These are phyloP conservation scores for Lampris incognitus DNA, from an alignment of 2,113 vertebrate species.

Conservation along the genomic window DNA sequence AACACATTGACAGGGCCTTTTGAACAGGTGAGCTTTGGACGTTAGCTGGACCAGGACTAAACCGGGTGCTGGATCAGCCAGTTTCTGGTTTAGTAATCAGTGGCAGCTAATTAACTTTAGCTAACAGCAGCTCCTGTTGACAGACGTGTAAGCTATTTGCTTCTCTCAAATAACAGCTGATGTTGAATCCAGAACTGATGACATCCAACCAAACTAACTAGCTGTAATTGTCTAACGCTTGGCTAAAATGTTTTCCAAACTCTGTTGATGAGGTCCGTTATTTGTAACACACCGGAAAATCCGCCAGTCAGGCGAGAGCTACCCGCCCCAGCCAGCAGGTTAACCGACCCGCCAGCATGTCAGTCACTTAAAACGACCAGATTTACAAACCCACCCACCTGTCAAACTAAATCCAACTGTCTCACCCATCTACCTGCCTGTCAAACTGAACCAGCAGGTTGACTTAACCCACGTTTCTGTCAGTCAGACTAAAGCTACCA, in stretches of 20 bases:
- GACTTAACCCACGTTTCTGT: too few species aligned
- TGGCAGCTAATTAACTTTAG: slow-evolving; percentile 46
- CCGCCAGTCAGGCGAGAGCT: too few species aligned
- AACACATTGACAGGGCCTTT: not conserved
- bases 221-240: not conserved
- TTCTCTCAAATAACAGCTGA: not conserved
- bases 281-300: not conserved
- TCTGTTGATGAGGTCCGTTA: slow-evolving; percentile 9
- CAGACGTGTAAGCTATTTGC: not conserved
- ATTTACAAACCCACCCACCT: too few species aligned
- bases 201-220: not conserved
- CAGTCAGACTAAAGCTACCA: not conserved
- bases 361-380: too few species aligned
- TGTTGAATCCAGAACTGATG: not conserved
- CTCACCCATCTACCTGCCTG: too few species aligned
- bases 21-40: not conserved
- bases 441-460: too few species aligned
- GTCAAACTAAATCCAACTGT: too few species aligned
- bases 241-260: not conserved
- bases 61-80: not conserved
- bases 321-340: slow-evolving; percentile 10
- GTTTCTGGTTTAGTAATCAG: slow-evolving; percentile 28
- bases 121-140: slow-evolving; percentile 43
- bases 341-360: not conserved
- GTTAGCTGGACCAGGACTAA: not conserved